Evolutionary conservation across 2,113 vertebrate species (phyloP).

Genomic region (Bufo bufo): DNA sequence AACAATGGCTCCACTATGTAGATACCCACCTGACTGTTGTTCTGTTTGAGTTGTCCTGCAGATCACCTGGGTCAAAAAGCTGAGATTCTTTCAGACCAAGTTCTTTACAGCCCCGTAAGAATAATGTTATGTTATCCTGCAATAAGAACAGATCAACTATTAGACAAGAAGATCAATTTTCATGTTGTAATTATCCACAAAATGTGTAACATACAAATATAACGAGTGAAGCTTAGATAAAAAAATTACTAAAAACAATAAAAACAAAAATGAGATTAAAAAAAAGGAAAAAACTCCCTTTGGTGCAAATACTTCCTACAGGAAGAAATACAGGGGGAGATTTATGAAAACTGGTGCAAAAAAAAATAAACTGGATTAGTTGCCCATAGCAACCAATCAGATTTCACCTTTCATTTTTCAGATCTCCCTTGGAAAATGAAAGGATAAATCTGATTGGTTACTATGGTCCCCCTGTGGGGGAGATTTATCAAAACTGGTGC

Average conservation of each 20-base stretch:
- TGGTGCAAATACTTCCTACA: conserved; percentile 1
- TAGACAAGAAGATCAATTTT: not conserved
- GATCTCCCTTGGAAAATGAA: too few species aligned
- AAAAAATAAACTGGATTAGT: too few species aligned
- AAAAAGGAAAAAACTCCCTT: not conserved
- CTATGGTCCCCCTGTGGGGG: too few species aligned
- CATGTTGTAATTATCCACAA: too few species aligned
- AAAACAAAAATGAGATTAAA: not conserved
- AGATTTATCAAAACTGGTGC: not conserved
- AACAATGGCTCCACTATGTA: not conserved
- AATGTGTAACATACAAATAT: too few species aligned
- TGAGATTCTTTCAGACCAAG: conserved; percentile 95
- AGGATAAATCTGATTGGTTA: too few species aligned
- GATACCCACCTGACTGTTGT: conserved; percentile 83
- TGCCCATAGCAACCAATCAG: too few species aligned
- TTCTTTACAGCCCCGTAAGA: conserved; percentile 93
- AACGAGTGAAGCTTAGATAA: too few species aligned
- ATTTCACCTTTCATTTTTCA: too few species aligned
- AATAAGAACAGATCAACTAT: conserved; percentile 58
- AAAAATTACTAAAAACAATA: too few species aligned
- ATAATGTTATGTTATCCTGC: conserved; percentile 93
- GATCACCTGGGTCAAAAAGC: conserved; percentile 94
- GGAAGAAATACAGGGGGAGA: too few species aligned
- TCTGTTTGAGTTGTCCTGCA: conserved; percentile 87
- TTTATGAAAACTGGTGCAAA: too few species aligned